Base-by-base conservation (phyloP, 2,888 invertebrate species). In the Entomobrya multifasciata region DNA sequence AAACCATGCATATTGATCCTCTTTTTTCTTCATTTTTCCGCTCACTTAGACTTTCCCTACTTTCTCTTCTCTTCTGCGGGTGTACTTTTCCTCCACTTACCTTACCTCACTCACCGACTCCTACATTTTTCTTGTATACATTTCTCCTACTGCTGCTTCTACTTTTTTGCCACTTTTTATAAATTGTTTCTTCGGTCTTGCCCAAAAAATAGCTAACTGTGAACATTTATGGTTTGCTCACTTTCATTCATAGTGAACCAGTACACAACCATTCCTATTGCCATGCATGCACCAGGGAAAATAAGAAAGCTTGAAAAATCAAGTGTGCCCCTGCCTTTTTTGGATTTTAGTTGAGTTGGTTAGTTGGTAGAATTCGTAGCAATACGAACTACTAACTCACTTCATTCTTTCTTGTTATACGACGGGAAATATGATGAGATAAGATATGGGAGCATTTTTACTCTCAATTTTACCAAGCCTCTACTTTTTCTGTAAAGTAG, bases 1-100 rank as follows among this genome's bases (percentile, higher is more conserved):
- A 84, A 84, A 77, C 84, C 84, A 84, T 84, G 67, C 77, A 84
- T 84, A 84, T 84, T 84, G 84, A 84, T 84, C 78, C 77, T 36
- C 49, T 11, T 44, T 65, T 62, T 41, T 36, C 49, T 49, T 62
- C 62, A 1, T 80, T 52, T 65, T n/a, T 72, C 44, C 30, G 74
- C 52, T 30, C 70, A 25, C 47, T 70, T 49, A 25, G 44, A 44
- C 47, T 70, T 47, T 49, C 27, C 47, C 47, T 8, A 47, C 25
- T 49, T 49, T 70, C 30, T 25, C 20, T 5, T 20, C 13, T 22
- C 10, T 22, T 57, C 10, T 20, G 13, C 20, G 20, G 10, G n/a
- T 57, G 22, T 13, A 57, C 15, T 22, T 57, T 57, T 57, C n/a
- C 11, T 25, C 36, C 36, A 8, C 36, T 36, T 36, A 36, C 36